A percentile compares a stretch with the other conserved stretches of the same genome.
Conservation (phyloP, 2,797 vertebrate species). For the Acipenser oxyrinchus region DNA sequence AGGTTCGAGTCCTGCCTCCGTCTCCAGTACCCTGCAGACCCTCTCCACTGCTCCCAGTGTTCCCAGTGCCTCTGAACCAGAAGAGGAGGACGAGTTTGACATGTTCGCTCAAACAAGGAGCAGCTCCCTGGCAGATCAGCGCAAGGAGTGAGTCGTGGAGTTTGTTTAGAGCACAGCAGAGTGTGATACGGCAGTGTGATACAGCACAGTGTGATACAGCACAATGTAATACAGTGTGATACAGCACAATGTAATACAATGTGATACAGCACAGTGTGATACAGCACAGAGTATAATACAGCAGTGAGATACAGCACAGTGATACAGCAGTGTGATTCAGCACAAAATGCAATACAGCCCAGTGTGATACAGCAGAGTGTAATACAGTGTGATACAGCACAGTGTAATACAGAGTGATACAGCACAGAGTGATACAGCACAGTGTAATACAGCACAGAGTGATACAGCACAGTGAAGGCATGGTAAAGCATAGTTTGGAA, state of each 20-base stretch:
- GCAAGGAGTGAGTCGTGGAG: slow-evolving; percentile 64
- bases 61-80: slow-evolving; percentile 29
- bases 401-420: too few relatives aligned
- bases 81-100: slow-evolving; percentile 40
- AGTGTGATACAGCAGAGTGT: too few relatives aligned
- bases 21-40: slow-evolving; percentile 44
- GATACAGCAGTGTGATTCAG: too few relatives aligned
- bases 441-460: not conserved
- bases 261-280: too few relatives aligned
- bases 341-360: too few relatives aligned
- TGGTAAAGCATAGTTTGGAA: too few relatives aligned
- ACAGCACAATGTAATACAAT: too few relatives aligned
- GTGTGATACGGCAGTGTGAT: slow-evolving; percentile 42
- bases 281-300: too few relatives aligned
- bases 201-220: too few relatives aligned
- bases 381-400: too few relatives aligned
- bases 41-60: slow-evolving; percentile 23
- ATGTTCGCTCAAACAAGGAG: slow-evolving; percentile 95
- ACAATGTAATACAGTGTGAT: too few relatives aligned
- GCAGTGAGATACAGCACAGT: too few relatives aligned
- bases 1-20: slow-evolving; percentile 10
- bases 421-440: rapidly evolving
- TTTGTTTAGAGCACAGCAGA: not conserved
- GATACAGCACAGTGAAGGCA: not conserved
- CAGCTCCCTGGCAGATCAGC: slow-evolving; percentile 87